These are phyloP conservation scores for Cephus spinipes DNA, from an alignment of 2,888 invertebrate species.

Conservation along the genomic window DNA sequence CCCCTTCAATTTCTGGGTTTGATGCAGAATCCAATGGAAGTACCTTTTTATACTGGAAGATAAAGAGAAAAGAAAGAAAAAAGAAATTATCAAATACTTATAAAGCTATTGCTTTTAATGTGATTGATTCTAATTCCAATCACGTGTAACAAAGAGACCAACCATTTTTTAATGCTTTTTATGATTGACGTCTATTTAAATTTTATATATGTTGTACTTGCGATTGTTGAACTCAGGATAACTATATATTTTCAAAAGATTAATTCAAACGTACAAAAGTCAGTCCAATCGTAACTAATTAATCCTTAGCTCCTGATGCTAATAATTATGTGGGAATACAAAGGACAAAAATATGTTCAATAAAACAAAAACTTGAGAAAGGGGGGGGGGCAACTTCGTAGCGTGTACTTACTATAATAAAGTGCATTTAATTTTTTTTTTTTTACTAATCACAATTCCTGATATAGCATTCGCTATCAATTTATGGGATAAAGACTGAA, in stretches of 20 bases:
- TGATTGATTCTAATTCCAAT: neutral
- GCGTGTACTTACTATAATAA: slow-evolving; percentile 8
- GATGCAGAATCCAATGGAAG: neutral
- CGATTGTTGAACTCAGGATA: neutral
- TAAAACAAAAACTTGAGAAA: neutral
- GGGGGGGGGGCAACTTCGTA: neutral
- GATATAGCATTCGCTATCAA: neutral
- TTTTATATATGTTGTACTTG: neutral
- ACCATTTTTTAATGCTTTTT: neutral
- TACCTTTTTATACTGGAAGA: neutral
- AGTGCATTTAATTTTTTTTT: slow-evolving; percentile 16
- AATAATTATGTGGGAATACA: neutral
- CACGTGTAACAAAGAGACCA: neutral
- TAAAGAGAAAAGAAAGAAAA: neutral
- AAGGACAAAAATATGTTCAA: neutral
- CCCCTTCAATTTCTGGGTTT: neutral
- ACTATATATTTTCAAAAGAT: neutral
- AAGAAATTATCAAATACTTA: neutral
- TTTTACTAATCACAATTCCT: neutral
- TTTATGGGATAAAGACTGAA: neutral
- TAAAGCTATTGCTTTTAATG: neutral
- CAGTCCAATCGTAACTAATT: neutral
- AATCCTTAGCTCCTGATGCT: neutral
- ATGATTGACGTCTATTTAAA: neutral
- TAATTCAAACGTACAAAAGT: neutral